These are phyloP conservation scores for Sweltsa coloradensis DNA, from an alignment of 1,140 invertebrate genomes.

Conservation along the genomic window DNA sequence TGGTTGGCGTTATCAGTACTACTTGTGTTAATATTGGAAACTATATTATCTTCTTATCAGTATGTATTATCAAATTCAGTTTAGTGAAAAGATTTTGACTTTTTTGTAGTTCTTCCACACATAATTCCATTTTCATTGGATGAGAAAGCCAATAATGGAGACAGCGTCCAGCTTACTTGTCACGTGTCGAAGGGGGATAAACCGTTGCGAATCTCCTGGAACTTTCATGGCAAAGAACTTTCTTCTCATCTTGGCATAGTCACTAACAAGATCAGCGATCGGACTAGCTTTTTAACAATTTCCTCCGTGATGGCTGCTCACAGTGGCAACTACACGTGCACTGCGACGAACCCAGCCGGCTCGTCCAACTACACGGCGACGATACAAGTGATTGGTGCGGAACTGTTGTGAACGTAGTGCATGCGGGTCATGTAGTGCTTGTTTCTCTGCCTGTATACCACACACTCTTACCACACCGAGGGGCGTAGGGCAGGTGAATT, in stretches of 20 bases:
- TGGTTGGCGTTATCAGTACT: too few relatives aligned
- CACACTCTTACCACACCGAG: too few relatives aligned
- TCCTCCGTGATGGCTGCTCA: conserved; percentile 62
- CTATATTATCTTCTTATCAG: too few relatives aligned
- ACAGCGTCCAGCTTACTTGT: conserved; percentile 28
- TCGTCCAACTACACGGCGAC: conserved; percentile 42
- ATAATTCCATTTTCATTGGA: conserved; percentile 38
- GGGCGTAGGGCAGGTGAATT: too few relatives aligned
- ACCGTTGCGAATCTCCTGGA: conserved; percentile 25
- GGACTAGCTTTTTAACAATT: conserved; percentile 61
- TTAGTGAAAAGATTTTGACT: conserved; percentile 33
- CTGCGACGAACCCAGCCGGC: conserved; percentile 51
- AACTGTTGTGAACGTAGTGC: too few relatives aligned
- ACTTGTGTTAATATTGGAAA: too few relatives aligned
- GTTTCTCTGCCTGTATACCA: too few relatives aligned
- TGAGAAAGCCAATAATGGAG: conserved; percentile 31
- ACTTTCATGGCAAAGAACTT: conserved; percentile 19
- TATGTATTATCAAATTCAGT: conserved; percentile 10
- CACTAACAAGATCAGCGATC: conserved; percentile 46
- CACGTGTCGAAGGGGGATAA: conserved; percentile 28
- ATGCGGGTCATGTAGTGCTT: too few relatives aligned
- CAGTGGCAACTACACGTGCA: conserved; percentile 60
- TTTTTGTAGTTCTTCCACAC: conserved; percentile 40
- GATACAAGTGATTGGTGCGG: conserved; percentile 48
- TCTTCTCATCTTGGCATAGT: conserved; percentile 21